Base-by-base conservation (phyloP, 2,888 invertebrate species). In the Eumacrocentrus americanus region DNA sequence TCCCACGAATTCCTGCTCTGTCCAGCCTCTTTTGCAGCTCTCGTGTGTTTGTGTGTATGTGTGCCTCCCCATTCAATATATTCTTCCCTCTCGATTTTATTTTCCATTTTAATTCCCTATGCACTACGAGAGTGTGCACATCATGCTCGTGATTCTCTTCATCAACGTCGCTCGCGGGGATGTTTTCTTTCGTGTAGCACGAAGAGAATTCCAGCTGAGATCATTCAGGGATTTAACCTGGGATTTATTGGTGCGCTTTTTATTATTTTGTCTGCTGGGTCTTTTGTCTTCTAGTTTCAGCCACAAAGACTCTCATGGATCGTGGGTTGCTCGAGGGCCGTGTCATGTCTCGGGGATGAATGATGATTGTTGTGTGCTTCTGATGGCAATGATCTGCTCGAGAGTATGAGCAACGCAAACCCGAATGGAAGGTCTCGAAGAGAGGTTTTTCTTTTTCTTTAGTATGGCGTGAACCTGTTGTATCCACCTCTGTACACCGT, bases 391-490 rank as follows among this genome's bases (percentile, higher is more conserved):
- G 75, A 76, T 74, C 63, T 71, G 67, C 69, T 72, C 70, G 73
- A 73, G 71, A 14, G 23, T 73, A 70, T 71, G 70, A 69, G 69
- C 58, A 68, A 70, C 67, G 63, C 78, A 82, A 81, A 77, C 77
- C 75, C 63, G 64, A 62, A 69, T 72, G 69, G 72, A 72, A 72
- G 70, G 69, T 70, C 54, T 57, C 14, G 4, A 47, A 62, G 57
- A n/a, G n/a, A 52, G 62, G 51, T 57, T 29, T 4, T 56, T 60
- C 29, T 18, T 66, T 42, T 68, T 71, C 71, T 82, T 87, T 87
- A 95, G 84, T 95, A 95, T 78, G 95, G 95, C 83, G 95, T 89
- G 84, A 95, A 95, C 84, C 95, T 89, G 86, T 94, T 95, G 88
- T 94, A 95, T 74, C 94, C 92, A 83, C 94, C 92, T 84, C 95